Base-by-base conservation (phyloP, 2,888 invertebrate species). In the Ormia ochracea region DNA sequence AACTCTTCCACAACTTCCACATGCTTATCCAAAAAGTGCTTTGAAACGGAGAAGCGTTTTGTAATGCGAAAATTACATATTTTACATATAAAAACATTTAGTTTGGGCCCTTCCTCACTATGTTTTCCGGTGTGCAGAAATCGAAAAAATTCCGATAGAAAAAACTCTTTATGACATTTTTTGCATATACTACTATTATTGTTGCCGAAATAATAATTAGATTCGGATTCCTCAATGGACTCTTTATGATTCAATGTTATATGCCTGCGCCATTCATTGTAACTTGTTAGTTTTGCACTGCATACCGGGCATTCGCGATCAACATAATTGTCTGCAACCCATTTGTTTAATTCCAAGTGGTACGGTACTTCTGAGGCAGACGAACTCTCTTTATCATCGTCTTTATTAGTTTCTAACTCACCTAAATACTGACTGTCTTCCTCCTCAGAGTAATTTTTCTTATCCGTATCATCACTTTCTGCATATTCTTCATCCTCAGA, bases 231-330 rank as follows among this genome's bases (percentile, higher is more conserved):
- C 31, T 41, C 14, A 31, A 72, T 52, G 4, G 12, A 14, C 0
- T 52, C 41, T 17, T 31, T 45, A 14, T 76, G 72, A 17, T 69
- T 68, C 0, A 23, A 12, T 54, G 48, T 61, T 43, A 81, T 31
- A 68, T 82, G 82, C 7, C 21, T 12, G 4, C 65, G 72, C 61
- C 54, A 77, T 0, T 50, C 21, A 19, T 54, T 58, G 10, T 76
- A 41, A 5, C 23, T 36, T 0, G 56, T 17, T 10, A 73, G 66
- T 14, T 65, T 19, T 12, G 52, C 31, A 6, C 58, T 56, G 17
- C 82, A 82, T 28, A 28, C 68, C 1, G 81, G 79, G 36, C 82
- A 82, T 19, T 75, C 36, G 36, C 69, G 70, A 3, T 52, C 41
- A 9, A 81, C 38, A 4, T 45, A 75, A 14, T 33, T 36, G 9